Base-by-base conservation (phyloP, 2,888 invertebrate genomes). In the Podabrus alpinus region DNA sequence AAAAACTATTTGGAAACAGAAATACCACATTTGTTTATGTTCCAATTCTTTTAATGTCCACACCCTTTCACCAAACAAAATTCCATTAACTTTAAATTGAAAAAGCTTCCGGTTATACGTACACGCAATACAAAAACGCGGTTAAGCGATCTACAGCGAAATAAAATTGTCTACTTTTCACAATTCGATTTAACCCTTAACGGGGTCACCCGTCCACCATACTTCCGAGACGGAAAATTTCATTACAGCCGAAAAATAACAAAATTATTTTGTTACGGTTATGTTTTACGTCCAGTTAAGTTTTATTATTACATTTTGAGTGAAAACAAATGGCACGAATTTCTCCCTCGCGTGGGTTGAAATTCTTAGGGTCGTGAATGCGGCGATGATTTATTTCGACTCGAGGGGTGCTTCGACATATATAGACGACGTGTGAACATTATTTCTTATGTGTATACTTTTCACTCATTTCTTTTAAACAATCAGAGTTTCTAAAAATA, bases 401-500 rank as follows among this genome's bases (percentile, higher is more conserved):
- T 24, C 13, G 17, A 15, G 66, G 71, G 71, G 71, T 59, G 16
- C 29, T 67, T 24, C 24, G 66, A 60, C 66, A 60, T 66, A 71
- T 71, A 71, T 67, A 66, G 71, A 71, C 60, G 66, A 71, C 60
- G 71, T 71, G 71, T 67, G 66, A 71, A 71, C 66, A 67, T 59
- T 21, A 60, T 59, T 66, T 29, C 15, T 13, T 10, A 16, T 19
- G 19, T 62, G 62, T 13, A 13, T 13, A 13, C 13, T 29, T 29
- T 13, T 29, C 11, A 13, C 11, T 11, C 11, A 29, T 29, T 21
- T 21, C n/a, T 21, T 21, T 21, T 21, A 21, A 29, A 29, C 11
- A 29, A 3, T 29, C 29, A 13, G 29, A 11, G 29, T 29, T 29
- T n/a, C 29, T 13, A 29, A 29, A 29, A 13, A 29, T 29, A 29